phyloP scores from a whole-genome alignment of 92 coral and sea anemone genomes.

The Nematostella vectensis region DNA sequence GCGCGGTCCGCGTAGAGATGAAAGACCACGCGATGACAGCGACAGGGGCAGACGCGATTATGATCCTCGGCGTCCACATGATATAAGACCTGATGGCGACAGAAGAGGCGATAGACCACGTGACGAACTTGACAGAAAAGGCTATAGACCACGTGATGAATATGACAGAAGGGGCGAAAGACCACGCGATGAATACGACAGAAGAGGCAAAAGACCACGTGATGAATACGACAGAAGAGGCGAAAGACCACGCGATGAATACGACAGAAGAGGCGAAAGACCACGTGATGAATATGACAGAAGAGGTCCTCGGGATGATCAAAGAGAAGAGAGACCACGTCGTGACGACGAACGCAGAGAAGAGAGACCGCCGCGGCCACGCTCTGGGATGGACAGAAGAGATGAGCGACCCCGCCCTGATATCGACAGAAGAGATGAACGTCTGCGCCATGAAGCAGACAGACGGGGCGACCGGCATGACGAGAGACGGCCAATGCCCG shows the following conservation, averaged over 20 bases:
- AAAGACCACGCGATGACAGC: background rate
- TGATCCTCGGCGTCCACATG: no score
- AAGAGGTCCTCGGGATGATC: background rate
- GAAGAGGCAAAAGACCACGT: background rate
- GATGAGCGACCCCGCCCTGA: background rate
- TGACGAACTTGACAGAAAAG: no score
- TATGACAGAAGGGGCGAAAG: constrained; percentile 5
- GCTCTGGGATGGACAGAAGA: background rate
- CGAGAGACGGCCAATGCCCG: constrained; percentile 4
- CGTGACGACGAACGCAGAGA: constrained; percentile 6
- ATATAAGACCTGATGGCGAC: no score
- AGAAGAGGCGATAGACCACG: background rate
- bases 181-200: background rate
- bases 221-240: background rate
- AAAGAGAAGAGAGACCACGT: background rate
- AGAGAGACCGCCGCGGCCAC: background rate
- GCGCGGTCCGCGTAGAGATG: no score
- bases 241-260: constrained; percentile 1
- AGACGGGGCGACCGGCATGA: background rate
- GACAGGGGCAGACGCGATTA: background rate
- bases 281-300: background rate
- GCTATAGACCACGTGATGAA: no score
- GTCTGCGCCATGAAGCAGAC: background rate
- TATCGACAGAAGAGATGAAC: background rate
- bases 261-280: background rate